phyloP scores from a whole-genome alignment of 2,888 invertebrate species.

The Drosophila neoperkinsi region DNA sequence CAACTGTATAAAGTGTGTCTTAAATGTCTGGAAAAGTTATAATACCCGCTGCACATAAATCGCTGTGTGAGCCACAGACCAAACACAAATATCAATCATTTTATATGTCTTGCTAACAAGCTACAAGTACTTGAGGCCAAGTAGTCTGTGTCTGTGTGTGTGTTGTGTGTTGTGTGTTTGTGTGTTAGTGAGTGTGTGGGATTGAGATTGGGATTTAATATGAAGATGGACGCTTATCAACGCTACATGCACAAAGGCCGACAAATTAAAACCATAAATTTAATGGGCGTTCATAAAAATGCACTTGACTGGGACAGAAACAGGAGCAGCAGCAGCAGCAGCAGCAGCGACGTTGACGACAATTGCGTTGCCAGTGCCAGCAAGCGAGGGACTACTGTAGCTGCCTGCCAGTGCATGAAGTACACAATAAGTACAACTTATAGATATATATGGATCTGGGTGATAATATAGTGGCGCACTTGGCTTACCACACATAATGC shows the following conservation, averaged over 20 bases:
- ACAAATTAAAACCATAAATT: constrained; percentile 77
- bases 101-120: constrained; percentile 49
- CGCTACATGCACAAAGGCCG: constrained; percentile 49
- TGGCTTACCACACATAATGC: constrained; percentile 46
- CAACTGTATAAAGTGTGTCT: neutral
- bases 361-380: constrained; percentile 26
- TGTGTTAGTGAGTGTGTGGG: constrained; percentile 29
- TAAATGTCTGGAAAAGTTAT: constrained; percentile 13
- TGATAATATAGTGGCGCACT: constrained; percentile 63
- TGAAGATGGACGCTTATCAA: constrained; percentile 47
- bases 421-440: constrained; percentile 31
- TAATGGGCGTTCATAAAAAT: constrained; percentile 77
- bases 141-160: constrained; percentile 8
- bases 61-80: constrained; percentile 18
- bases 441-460: constrained; percentile 58
- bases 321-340: constrained; percentile 18
- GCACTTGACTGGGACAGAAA: constrained; percentile 63
- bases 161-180: constrained; percentile 5
- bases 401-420: constrained; percentile 26
- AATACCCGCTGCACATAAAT: constrained; percentile 23
- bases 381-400: constrained; percentile 33
- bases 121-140: constrained; percentile 45
- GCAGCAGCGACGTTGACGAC: constrained; percentile 29
- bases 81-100: constrained; percentile 50
- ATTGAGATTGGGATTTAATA: constrained; percentile 32